These are phyloP conservation scores for Gambusia affinis DNA, from an alignment of 2,113 vertebrate genomes.

Conservation along the genomic window DNA sequence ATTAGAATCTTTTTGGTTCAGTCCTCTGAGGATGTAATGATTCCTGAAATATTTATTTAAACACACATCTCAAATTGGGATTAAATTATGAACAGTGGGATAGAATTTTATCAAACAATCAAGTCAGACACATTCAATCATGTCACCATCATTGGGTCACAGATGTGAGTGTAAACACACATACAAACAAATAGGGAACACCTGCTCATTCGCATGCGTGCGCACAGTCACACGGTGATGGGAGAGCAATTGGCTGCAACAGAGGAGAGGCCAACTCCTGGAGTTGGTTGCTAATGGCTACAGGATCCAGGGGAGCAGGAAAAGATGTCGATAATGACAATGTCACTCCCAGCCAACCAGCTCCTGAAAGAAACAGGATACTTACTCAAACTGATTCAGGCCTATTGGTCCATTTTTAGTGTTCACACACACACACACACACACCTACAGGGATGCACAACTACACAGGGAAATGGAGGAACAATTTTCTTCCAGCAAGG, in stretches of 20 bases:
- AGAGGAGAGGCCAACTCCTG: slow-evolving; percentile 67
- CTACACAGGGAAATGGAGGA: slow-evolving; percentile 42
- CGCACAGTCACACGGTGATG: slow-evolving; percentile 71
- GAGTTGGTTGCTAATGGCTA: slow-evolving; percentile 82
- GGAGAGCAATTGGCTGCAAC: slow-evolving; percentile 76
- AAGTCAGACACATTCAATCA: slow-evolving; percentile 48
- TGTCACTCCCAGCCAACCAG: slow-evolving; percentile 73
- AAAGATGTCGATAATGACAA: slow-evolving; percentile 75
- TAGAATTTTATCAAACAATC: slow-evolving; percentile 66
- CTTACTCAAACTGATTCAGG: slow-evolving; percentile 29
- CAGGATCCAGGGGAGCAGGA: slow-evolving; percentile 72
- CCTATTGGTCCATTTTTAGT: slow-evolving; percentile 35
- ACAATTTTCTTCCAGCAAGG: slow-evolving; percentile 63
- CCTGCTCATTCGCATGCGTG: slow-evolving; percentile 77
- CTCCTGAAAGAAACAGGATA: slow-evolving; percentile 54
- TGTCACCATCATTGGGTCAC: slow-evolving; percentile 36
- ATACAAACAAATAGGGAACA: slow-evolving; percentile 37
- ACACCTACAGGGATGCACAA: slow-evolving; percentile 14
- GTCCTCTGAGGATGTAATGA: slow-evolving; percentile 6
- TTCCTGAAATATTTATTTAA: slow-evolving; percentile 37
- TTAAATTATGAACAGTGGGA: slow-evolving; percentile 45
- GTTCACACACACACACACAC: not conserved
- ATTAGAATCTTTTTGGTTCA: not conserved
- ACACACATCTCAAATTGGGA: slow-evolving; percentile 31
- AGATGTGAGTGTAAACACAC: slow-evolving; percentile 13